These are phyloP conservation scores for Gerris lacustris DNA, from an alignment of 2,888 invertebrate species.

Conservation along the genomic window DNA sequence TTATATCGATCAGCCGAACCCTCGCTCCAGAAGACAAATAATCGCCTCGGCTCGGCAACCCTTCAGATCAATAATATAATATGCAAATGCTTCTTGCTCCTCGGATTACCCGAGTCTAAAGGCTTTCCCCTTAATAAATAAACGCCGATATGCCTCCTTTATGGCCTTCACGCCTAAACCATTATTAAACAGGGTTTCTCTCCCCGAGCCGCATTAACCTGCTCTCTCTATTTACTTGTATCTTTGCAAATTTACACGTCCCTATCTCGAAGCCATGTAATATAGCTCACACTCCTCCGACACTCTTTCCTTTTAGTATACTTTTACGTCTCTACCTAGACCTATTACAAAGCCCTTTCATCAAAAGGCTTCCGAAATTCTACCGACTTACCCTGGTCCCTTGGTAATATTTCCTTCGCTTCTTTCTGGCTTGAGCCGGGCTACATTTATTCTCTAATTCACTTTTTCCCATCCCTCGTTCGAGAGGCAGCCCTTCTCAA, in stretches of 20 bases:
- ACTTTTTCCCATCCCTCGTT: too few relatives aligned
- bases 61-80: constrained; percentile 21
- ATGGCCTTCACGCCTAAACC: constrained; percentile 6
- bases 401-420: too few relatives aligned
- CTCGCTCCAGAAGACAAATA: not conserved
- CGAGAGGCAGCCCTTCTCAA: too few relatives aligned
- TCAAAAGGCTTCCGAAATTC: constrained; percentile 9
- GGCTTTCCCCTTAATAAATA: constrained; percentile 16
- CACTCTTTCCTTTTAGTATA: not conserved
- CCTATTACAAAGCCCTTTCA: constrained; percentile 3
- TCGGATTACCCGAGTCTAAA: constrained; percentile 9
- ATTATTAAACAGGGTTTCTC: constrained; percentile 8
- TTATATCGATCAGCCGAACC: too few relatives aligned
- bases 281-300: not conserved
- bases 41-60: not conserved
- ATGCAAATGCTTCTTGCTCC: constrained; percentile 23
- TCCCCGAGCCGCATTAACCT: not conserved
- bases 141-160: constrained; percentile 2
- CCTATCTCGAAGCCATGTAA: not conserved
- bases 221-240: constrained; percentile 9
- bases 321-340: not conserved
- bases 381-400: too few relatives aligned
- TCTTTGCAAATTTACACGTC: constrained; percentile 9
- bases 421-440: too few relatives aligned
- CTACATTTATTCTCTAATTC: too few relatives aligned